Conservation (phyloP, 2,888 invertebrate genomes). For the Ornithoptera priamus region DNA sequence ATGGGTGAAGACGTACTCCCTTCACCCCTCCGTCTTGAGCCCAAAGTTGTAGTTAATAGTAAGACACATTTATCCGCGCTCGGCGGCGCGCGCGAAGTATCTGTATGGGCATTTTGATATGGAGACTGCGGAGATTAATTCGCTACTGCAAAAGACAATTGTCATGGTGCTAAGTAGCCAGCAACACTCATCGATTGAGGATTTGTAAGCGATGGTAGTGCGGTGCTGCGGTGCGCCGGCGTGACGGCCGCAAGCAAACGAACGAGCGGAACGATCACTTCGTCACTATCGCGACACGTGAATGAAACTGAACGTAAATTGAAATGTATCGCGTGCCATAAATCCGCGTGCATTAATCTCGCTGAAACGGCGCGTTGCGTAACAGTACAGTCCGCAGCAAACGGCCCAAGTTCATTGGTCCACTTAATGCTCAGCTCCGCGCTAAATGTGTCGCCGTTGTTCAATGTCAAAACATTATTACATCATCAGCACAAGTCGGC, state of each 20-base stretch:
- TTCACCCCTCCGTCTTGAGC: conserved; percentile 74
- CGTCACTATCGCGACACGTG: conserved; percentile 75
- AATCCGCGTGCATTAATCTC: conserved; percentile 78
- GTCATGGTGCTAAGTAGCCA: not conserved
- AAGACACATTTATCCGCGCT: conserved; percentile 36
- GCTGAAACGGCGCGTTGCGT: conserved; percentile 77
- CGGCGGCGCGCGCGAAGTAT: not conserved
- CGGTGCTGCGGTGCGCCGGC: conserved; percentile 39
- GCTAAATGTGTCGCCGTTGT: conserved; percentile 76
- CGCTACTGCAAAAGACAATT: not conserved
- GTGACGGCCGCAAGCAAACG: conserved; percentile 56
- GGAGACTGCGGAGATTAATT: not conserved
- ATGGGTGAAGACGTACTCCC: conserved; percentile 78
- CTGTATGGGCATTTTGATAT: not conserved
- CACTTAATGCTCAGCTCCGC: conserved; percentile 66
- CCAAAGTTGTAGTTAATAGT: conserved; percentile 74
- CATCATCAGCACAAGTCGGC: conserved; percentile 59
- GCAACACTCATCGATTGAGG: not conserved
- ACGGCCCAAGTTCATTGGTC: conserved; percentile 80
- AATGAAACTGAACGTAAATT: conserved; percentile 79
- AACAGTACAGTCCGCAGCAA: conserved; percentile 61
- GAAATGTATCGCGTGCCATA: conserved; percentile 80
- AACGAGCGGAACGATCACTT: conserved; percentile 65
- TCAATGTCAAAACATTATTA: conserved; percentile 78
- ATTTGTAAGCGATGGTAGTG: conserved; percentile 40